phyloP scores from a whole-genome alignment of 1,140 invertebrate genomes.

The Scaptomyza graminum region DNA sequence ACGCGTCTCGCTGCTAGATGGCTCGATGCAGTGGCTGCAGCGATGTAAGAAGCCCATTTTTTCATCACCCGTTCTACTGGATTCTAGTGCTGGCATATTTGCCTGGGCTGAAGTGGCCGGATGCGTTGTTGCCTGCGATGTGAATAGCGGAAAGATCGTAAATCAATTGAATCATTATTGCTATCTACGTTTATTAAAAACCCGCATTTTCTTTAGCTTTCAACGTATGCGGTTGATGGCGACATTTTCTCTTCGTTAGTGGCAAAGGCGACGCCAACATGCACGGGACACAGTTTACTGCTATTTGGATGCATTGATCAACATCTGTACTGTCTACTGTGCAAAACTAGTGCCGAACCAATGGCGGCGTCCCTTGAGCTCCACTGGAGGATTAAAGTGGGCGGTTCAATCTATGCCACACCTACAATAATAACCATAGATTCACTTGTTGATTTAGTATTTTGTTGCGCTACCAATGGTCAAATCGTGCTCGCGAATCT shows the following conservation, averaged over 20 bases:
- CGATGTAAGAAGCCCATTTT: constrained; percentile 71
- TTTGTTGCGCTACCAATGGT: constrained; percentile 59
- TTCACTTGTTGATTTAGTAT: constrained; percentile 48
- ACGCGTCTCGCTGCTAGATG: constrained; percentile 52
- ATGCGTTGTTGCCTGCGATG: constrained; percentile 59
- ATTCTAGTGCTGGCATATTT: constrained; percentile 42
- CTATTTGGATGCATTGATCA: constrained; percentile 80
- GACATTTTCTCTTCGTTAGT: constrained; percentile 73
- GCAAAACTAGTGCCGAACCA: constrained; percentile 27
- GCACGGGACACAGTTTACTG: constrained; percentile 56
- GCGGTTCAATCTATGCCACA: constrained; percentile 57
- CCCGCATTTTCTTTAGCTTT: constrained; percentile 30
- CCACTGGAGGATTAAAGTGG: constrained; percentile 59
- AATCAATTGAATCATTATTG: neutral
- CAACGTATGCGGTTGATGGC: constrained; percentile 49
- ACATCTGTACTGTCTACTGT: constrained; percentile 68
- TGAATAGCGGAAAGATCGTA: constrained; percentile 59
- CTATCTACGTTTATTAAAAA: neutral
- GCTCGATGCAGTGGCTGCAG: constrained; percentile 58
- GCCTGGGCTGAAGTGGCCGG: constrained; percentile 71
- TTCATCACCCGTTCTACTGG: constrained; percentile 59
- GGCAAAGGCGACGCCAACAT: constrained; percentile 52
- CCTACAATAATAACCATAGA: constrained; percentile 51
- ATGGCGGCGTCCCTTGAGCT: constrained; percentile 33
- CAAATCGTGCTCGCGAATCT: constrained; percentile 47